Percentiles rank a stretch among this genome's conserved stretches.
Conservation (phyloP, 1,140 invertebrate genomes). For the Caenorhabditis elegans region WBcel235 BX284603.4:5703501-5704000, state of each 20-base stretch:
- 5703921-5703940: slow-evolving; percentile 55
- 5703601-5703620: not conserved
- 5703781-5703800: slow-evolving; percentile 14
- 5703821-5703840: not conserved
- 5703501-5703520: not conserved
- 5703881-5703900: not conserved
- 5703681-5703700: not conserved
- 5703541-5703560: slow-evolving; percentile 35
- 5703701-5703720: not conserved
- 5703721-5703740: not conserved
- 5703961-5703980: slow-evolving; percentile 22
- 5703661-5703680: slow-evolving; percentile 28
- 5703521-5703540: slow-evolving; percentile 27
- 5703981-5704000: slow-evolving; percentile 39
- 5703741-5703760: slow-evolving; percentile 14
- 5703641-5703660: slow-evolving; percentile 31
- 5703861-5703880: not conserved
- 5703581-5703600: slow-evolving; percentile 42
- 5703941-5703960: slow-evolving; percentile 51
- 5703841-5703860: not conserved
- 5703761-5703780: slow-evolving; percentile 33
- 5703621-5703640: slow-evolving; percentile 35
- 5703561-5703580: slow-evolving; percentile 24
- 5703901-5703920: not conserved
- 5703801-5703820: not conserved